Base-by-base conservation (phyloP, 1,140 invertebrate species). In the Atta cephalotes region DNA sequence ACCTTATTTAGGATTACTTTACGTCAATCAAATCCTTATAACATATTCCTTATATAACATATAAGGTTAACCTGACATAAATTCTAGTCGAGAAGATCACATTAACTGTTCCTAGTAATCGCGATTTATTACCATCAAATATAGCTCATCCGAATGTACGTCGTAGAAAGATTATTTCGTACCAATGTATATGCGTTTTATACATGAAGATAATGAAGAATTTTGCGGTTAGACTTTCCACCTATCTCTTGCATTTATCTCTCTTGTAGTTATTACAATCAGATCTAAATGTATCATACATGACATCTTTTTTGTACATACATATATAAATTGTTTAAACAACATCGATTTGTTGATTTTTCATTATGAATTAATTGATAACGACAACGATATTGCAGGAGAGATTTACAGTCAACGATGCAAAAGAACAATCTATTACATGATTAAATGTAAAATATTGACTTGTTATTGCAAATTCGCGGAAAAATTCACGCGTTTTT, bases 211-310 rank as follows among this genome's bases (percentile, higher is more conserved):
- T 45, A 21, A 56, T 68, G 3, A 63, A 85, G 25, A 25, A 25
- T 70, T 25, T 12, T 60, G 18, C 10, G 10, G 31, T 77, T n/a
- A 35, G 39, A 49, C 71, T 85, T 85, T 71, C 21, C n/a, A 74
- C 49, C 9, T 72, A 49, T 35, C 70, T 70, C n/a, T 45, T 82
- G 80, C 14, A 39, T 58, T 39, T 65, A 63, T 63, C 39, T 21
- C 4, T 62, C 4, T 62, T 14, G 12, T 4, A 62, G 16, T 45
- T 58, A 35, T 35, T 65, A 28, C 16, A 65, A 31, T 63, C n/a
- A 10, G 9, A 60, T 9, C 12, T 14, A 49, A 77, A 45, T 6
- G 14, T 31, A 9, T 6, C 14, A 14, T 70, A 70, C 5, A 18
- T 45, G n/a, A 6, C 2, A 25, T 35, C 39, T 16, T 56, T 74